phyloP scores from a whole-genome alignment of 1,140 invertebrate species.

The Vanessa atalanta region DNA sequence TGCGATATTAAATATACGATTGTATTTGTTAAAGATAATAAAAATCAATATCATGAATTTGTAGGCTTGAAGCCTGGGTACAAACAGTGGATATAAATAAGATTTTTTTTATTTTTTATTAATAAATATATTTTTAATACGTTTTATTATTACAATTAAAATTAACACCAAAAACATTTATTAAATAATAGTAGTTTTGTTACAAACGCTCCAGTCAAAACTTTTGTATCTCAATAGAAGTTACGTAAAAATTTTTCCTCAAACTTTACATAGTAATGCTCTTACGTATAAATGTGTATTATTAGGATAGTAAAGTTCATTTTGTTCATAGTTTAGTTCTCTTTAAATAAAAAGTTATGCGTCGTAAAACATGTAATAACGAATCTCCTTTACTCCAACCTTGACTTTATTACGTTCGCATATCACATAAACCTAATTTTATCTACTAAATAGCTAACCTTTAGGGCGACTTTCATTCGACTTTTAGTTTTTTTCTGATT shows the following conservation, averaged over 20 bases:
- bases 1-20: too few relatives aligned
- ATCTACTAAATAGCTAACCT: constrained; percentile 14
- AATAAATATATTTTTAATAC: too few relatives aligned
- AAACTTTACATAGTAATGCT: neutral
- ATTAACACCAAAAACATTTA: too few relatives aligned
- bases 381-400: constrained; percentile 8
- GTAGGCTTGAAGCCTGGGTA: too few relatives aligned
- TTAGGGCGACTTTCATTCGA: neutral
- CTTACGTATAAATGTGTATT: neutral
- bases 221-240: neutral
- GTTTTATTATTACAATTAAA: too few relatives aligned
- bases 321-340: neutral
- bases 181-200: too few relatives aligned
- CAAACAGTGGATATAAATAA: too few relatives aligned
- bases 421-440: constrained; percentile 19
- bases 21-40: too few relatives aligned
- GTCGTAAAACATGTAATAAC: constrained; percentile 13
- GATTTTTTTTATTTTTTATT: too few relatives aligned
- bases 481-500: neutral
- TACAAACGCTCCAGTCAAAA: neutral
- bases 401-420: constrained; percentile 16
- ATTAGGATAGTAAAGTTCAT: constrained; percentile 3
- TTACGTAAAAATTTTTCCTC: neutral
- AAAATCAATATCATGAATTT: too few relatives aligned
- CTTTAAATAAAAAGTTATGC: constrained; percentile 22